Evolutionary conservation across 1,140 invertebrate genomes (phyloP).

Genomic region (Triops cancriformis): DNA sequence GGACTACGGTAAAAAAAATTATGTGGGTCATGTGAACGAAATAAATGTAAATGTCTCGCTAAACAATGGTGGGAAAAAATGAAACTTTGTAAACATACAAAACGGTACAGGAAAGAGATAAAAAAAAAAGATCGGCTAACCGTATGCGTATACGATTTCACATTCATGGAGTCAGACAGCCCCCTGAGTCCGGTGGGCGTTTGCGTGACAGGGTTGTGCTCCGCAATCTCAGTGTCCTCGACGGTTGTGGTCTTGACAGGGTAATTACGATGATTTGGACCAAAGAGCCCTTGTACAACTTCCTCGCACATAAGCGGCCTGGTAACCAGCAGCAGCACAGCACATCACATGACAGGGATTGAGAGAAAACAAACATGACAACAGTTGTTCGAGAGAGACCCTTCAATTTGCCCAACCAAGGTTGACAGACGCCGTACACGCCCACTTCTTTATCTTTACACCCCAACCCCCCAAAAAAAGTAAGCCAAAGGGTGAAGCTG

Average conservation of each 20-base stretch:
- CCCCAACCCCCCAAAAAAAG: neutral
- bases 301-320: neutral
- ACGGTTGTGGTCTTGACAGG: neutral
- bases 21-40: too few species aligned
- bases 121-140: neutral
- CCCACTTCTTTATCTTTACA: slow-evolving; percentile 3
- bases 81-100: too few species aligned
- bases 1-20: too few species aligned
- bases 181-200: neutral
- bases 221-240: slow-evolving; percentile 11
- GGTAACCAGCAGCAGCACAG: slow-evolving; percentile 2
- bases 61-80: too few species aligned
- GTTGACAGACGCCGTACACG: neutral
- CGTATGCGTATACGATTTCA: slow-evolving; percentile 1
- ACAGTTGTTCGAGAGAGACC: slow-evolving; percentile 13
- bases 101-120: neutral
- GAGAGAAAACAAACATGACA: neutral
- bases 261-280: slow-evolving; percentile 9
- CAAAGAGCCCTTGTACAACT: slow-evolving; percentile 9
- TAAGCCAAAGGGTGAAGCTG: neutral
- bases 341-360: slow-evolving; percentile 5
- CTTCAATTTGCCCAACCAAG: neutral
- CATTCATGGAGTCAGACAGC: neutral
- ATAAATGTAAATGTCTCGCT: too few species aligned
- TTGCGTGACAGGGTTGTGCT: slow-evolving; percentile 4